A percentile compares a stretch with the other conserved stretches of the same genome.
Evolutionary conservation across 2,113 vertebrate genomes (phyloP).

Genomic region (Ceyx margarethae): DNA sequence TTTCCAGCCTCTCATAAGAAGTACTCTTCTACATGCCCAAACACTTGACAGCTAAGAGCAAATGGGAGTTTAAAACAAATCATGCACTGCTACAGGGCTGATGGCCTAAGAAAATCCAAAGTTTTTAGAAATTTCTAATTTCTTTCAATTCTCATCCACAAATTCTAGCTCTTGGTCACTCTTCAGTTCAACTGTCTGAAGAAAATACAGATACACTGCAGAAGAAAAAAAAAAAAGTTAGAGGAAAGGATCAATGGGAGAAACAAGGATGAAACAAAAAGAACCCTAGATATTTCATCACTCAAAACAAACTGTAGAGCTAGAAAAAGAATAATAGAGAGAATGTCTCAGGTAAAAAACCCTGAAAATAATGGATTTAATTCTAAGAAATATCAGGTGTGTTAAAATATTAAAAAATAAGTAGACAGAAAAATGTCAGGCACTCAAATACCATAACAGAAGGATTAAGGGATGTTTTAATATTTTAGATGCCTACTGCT

Average conservation of each 20-base stretch:
- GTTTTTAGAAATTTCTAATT: background rate
- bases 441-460: background rate
- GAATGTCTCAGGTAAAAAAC: background rate
- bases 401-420: background rate
- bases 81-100: background rate
- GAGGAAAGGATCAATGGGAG: background rate
- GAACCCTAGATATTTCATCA: background rate
- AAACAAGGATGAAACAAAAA: background rate
- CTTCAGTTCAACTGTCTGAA: background rate
- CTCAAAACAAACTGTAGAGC: background rate
- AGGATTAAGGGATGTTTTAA: background rate
- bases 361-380: background rate
- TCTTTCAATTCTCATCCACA: background rate
- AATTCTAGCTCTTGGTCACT: background rate
- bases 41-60: background rate
- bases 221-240: background rate
- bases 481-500: background rate
- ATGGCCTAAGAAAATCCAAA: background rate
- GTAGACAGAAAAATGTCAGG: background rate
- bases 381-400: background rate
- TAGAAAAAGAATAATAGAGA: background rate
- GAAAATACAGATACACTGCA: background rate
- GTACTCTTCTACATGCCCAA: background rate
- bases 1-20: background rate
- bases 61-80: background rate